These are phyloP conservation scores for Esperia sulphurella DNA, from an alignment of 2,888 invertebrate genomes.

Conservation along the genomic window DNA sequence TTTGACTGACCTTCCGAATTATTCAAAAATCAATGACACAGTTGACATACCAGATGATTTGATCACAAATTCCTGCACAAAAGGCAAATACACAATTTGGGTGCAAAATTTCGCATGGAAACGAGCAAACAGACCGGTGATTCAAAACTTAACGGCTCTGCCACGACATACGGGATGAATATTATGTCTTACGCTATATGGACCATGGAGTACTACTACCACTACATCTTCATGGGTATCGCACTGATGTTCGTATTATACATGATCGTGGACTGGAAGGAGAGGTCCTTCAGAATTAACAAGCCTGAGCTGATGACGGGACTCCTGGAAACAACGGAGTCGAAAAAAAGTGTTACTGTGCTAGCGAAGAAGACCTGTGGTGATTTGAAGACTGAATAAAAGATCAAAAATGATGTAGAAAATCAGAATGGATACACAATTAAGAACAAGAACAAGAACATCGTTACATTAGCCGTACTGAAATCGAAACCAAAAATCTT, in stretches of 20 bases:
- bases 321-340: neutral
- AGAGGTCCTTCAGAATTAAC: neutral
- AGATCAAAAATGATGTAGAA: neutral
- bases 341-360: slow-evolving; percentile 1
- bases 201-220: slow-evolving; percentile 10
- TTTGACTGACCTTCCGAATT: too few species aligned
- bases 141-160: neutral
- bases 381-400: neutral
- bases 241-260: slow-evolving; percentile 7
- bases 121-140: neutral
- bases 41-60: neutral
- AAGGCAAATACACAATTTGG: neutral
- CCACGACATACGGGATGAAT: slow-evolving; percentile 4
- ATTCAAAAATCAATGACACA: too few species aligned
- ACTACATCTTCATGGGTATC: slow-evolving; percentile 5
- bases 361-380: neutral
- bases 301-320: neutral
- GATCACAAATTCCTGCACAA: neutral
- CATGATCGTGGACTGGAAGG: slow-evolving; percentile 4
- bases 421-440: too few species aligned
- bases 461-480: too few species aligned
- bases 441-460: too few species aligned
- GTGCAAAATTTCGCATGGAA: slow-evolving; percentile 4
- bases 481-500: too few species aligned
- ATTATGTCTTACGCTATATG: slow-evolving; percentile 4